phyloP scores from a whole-genome alignment of 2,797 vertebrate genomes.

The Paratrypauchen microcephalus region DNA sequence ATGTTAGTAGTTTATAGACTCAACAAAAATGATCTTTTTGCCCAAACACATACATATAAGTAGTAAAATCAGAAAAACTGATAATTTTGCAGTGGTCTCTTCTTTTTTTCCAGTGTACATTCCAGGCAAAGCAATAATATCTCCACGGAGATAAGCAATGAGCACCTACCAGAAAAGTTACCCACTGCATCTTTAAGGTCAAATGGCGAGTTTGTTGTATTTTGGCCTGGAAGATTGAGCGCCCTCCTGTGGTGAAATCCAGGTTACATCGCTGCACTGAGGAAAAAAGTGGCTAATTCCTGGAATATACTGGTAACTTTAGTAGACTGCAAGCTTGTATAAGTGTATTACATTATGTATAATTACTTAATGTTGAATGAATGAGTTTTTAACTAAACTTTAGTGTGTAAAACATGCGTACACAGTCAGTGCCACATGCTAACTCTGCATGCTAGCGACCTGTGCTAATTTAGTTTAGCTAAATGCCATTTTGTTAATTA shows the following conservation, averaged over 20 bases:
- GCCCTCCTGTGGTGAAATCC: background rate
- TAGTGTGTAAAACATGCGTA: background rate
- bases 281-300: background rate
- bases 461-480: too few species aligned
- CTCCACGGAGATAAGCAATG: too few species aligned
- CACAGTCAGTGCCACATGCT: background rate
- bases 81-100: too few species aligned
- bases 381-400: background rate
- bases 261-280: background rate
- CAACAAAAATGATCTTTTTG: too few species aligned
- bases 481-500: background rate
- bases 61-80: too few species aligned
- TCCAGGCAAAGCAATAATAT: too few species aligned
- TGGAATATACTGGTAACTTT: too few species aligned
- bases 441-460: background rate
- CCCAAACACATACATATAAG: too few species aligned
- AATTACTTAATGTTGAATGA: background rate
- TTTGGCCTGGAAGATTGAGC: background rate
- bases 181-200: slow-evolving; percentile 25
- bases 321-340: background rate
- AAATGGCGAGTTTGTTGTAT: background rate
- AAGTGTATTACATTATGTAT: background rate
- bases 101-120: too few species aligned
- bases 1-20: too few species aligned
- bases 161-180: too few species aligned